Evolutionary conservation across 2,113 vertebrate genomes (phyloP), one percentile per base, ranked within the genome.

Genomic region (Brachirus orientalis): DNA sequence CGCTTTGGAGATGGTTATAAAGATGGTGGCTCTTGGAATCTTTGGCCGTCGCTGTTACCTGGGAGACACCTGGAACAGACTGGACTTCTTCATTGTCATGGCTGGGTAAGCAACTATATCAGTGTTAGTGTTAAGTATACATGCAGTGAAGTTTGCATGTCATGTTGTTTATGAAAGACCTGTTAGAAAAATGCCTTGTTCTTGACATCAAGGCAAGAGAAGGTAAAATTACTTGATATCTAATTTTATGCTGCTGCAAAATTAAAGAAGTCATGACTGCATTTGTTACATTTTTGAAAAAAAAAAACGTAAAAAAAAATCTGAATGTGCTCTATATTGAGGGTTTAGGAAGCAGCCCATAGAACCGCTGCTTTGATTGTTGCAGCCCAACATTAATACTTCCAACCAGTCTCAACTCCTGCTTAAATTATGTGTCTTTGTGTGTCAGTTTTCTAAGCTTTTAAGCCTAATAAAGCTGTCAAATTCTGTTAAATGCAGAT

Each of bases 41-140:
- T 99, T 98, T 0, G 98, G 98, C 38, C 95, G 93, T 81, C 96
- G 95, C 76, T 99, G 98, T 89, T 99, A 99, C 91, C 94, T 99
- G 61, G 98, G 98, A 3, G 98, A 99, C 86, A 98, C 98, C 0
- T 99, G 98, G 98, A 99, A 99, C 77, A 91, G 98, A 69, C 94
- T 99, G 91, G 98, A 99, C 88, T 98, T 99, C 93, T 98, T 99
- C 91, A 99, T 99, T 11, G 98, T 99, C 86, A 96, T 98, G 95
- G 92, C 98, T 0, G 98, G 98, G 98, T 98, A 77, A 88, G 94
- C 53, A 57, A n/a, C 16, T 37, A 4, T 9, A 16, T 45, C 17
- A 36, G 28, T 57, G 37, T 40, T 10, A 12, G 19, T 5, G 7
- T 20, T 7, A 7, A 18, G 22, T 22, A 3, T 13, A 6, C 35